phyloP scores from a whole-genome alignment of 2,888 invertebrate species.

The Plutella xylostella region DNA sequence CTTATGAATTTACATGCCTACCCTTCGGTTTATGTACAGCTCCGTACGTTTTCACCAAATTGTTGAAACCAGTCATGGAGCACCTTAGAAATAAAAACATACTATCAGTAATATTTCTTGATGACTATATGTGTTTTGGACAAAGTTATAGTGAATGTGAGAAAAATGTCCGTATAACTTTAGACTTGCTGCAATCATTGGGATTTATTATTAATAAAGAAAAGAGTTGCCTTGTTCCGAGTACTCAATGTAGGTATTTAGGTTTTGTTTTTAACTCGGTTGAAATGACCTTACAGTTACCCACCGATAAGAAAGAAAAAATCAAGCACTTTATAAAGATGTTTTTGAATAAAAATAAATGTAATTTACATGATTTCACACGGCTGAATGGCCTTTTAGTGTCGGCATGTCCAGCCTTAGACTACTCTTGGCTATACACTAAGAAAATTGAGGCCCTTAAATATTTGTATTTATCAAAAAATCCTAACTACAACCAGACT shows the following conservation, averaged over 20 bases:
- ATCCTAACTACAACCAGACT: background rate
- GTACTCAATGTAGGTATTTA: background rate
- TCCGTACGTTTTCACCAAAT: background rate
- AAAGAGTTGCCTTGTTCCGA: background rate
- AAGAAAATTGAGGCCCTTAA: slow-evolving; percentile 1
- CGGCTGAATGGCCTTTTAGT: background rate
- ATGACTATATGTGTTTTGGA: background rate
- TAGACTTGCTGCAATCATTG: background rate
- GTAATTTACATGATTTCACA: background rate
- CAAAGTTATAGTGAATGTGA: background rate
- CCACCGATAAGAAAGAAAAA: background rate
- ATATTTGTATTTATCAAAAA: background rate
- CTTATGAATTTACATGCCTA: background rate
- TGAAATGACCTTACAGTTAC: background rate
- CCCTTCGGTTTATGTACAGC: background rate
- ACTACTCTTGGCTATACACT: slow-evolving; percentile 5
- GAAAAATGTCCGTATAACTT: background rate
- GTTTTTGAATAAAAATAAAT: background rate
- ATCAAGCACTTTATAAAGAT: background rate
- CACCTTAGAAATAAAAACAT: background rate
- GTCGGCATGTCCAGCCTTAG: slow-evolving; percentile 1
- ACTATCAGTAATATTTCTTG: background rate
- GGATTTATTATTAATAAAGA: background rate
- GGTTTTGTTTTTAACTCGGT: background rate
- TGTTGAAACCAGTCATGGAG: background rate